Evolutionary conservation across 1,140 invertebrate species (phyloP), one percentile per base, ranked within the genome.

Genomic region (Charaxes varanes): DNA sequence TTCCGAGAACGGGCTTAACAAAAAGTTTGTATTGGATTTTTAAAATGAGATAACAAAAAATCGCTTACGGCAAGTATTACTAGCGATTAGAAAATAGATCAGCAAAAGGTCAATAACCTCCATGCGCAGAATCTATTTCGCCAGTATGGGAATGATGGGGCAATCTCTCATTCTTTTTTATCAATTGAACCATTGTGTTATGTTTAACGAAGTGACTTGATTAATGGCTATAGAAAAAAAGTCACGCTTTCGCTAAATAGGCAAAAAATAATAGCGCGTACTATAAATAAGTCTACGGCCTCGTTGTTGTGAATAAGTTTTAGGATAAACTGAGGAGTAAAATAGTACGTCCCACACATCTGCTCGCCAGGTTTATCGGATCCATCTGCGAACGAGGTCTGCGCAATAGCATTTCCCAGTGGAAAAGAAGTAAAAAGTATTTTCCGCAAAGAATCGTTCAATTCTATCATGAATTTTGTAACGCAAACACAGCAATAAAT

Each of bases 1-100:
- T n/a, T n/a, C n/a, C n/a, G n/a, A n/a, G n/a, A n/a, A n/a, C n/a
- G n/a, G n/a, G n/a, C n/a, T n/a, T n/a, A n/a, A n/a, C n/a, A n/a
- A n/a, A n/a, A n/a, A n/a, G n/a, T n/a, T n/a, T n/a, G n/a, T n/a
- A n/a, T n/a, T n/a, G n/a, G n/a, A n/a, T 30, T 31, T 40, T 31
- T 26, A 17, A 13, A 8, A 41, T 33, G 23, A 8, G 28, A 38
- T 33, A 42, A 46, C 53, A 55, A 52, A 46, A 33, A 18, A 33
- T 28, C 17, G 23, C 41, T 58, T 54, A 46, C 41, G 30, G 47
- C 52, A 48, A 26, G 38, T 44, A 59, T 59, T 46, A 46, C 46
- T 24, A 51, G 51, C 36, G 43, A 50, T 56, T 49, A 53, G 27
- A 46, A 49, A 57, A 48, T 41, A 46, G 43, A 57, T 57, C 50